Conservation (phyloP, 2,113 vertebrate genomes). For the mouse (Mus musculus) region DNA sequence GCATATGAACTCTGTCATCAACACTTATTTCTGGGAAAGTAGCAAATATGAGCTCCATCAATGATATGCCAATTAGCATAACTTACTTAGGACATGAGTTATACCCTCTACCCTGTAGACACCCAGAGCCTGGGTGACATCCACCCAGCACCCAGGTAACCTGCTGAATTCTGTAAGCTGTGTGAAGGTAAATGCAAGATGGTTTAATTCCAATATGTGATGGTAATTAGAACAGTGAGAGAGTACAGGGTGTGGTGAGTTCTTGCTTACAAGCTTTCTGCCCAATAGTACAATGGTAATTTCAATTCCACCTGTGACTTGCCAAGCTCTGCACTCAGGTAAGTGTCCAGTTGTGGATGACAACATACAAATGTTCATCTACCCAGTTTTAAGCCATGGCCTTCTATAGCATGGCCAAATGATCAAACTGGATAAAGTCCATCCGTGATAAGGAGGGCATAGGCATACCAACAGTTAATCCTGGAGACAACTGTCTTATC, state of each 20-base stretch:
- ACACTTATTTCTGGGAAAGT: conserved; percentile 52
- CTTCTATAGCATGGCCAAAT: neutral
- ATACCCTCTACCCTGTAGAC: neutral
- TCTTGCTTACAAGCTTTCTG: neutral
- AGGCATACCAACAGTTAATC: neutral
- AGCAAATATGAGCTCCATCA: conserved; percentile 11
- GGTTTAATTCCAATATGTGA: neutral
- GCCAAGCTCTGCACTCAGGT: neutral
- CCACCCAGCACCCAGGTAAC: neutral
- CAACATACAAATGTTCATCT: neutral
- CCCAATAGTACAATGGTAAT: neutral
- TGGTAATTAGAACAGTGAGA: neutral
- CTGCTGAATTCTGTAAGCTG: neutral
- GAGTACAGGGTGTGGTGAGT: neutral
- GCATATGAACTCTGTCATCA: conserved; percentile 12
- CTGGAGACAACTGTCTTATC: neutral
- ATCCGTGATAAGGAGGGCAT: neutral
- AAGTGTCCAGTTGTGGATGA: neutral
- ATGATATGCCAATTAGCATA: neutral
- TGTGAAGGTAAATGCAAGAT: conserved; percentile 33
- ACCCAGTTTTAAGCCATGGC: neutral
- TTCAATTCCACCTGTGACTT: neutral
- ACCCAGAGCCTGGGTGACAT: neutral
- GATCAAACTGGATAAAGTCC: neutral
- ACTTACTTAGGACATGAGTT: conserved; percentile 7